Conservation (phyloP, 2,113 vertebrate species). For the Cariama cristata region DNA sequence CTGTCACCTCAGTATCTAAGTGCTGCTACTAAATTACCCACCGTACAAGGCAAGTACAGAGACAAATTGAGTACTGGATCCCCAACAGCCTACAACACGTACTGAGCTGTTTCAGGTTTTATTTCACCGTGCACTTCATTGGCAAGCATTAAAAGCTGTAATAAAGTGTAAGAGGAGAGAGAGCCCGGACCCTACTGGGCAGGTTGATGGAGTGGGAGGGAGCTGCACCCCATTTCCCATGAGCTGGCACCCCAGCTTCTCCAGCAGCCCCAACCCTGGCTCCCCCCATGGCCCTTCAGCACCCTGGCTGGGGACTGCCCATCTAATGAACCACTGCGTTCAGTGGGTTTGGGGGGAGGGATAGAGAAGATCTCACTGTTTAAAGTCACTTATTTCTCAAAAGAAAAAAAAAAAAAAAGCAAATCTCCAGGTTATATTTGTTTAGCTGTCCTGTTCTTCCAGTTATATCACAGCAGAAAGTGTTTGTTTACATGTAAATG, state of each 20-base stretch:
- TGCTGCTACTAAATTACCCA: neutral
- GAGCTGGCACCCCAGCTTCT: constrained; percentile 26
- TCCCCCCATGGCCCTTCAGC: neutral
- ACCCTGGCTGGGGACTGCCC: neutral
- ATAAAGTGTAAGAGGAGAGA: neutral
- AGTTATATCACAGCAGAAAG: neutral
- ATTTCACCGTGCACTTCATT: neutral
- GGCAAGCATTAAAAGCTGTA: neutral
- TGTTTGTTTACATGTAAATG: neutral
- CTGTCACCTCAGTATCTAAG: neutral
- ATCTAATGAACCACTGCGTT: neutral
- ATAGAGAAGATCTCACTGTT: neutral
- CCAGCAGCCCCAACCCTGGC: neutral
- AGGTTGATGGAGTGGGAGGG: neutral
- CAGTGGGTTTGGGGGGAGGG: neutral
- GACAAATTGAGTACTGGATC: neutral
- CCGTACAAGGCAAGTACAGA: neutral
- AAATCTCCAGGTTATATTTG: neutral
- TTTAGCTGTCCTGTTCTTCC: neutral
- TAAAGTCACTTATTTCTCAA: neutral
- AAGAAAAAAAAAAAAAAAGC: neutral
- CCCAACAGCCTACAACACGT: neutral
- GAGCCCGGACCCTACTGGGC: neutral
- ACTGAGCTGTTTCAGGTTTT: neutral
- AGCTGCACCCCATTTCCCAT: neutral